Conservation (phyloP, 2,797 vertebrate genomes). For the Champsocephalus gunnari region DNA sequence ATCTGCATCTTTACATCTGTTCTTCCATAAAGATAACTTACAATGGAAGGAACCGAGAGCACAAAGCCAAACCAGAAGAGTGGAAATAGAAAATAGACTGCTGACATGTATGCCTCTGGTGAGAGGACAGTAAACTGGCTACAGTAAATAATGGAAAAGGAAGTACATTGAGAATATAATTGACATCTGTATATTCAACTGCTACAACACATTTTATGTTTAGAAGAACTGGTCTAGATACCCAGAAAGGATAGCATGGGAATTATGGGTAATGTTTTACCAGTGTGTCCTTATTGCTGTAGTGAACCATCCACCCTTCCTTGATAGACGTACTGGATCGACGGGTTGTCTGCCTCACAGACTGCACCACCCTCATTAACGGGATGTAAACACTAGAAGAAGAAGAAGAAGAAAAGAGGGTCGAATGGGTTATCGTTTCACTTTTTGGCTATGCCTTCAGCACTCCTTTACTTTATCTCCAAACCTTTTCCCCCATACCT, state of each 20-base stretch:
- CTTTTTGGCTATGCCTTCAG: neutral
- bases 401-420: neutral
- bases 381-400: constrained; percentile 89
- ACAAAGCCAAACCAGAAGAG: constrained; percentile 10
- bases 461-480: neutral
- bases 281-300: constrained; percentile 94
- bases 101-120: neutral
- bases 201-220: neutral
- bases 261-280: constrained; percentile 73
- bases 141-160: constrained; percentile 9
- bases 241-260: neutral
- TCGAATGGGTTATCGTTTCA: neutral
- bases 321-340: constrained; percentile 92
- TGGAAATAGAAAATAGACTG: constrained; percentile 5
- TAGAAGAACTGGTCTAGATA: neutral
- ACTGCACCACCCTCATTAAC: constrained; percentile 94
- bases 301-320: constrained; percentile 95
- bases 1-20: constrained; percentile 19
- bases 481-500: constrained; percentile 74
- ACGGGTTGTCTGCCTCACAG: constrained; percentile 91
- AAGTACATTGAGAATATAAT: neutral
- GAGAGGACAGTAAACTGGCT: constrained; percentile 16
- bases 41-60: constrained; percentile 22
- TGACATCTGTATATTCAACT: neutral
- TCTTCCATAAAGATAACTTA: neutral